phyloP scores from a whole-genome alignment of 2,113 vertebrate genomes.

The Silurus asotus region DNA sequence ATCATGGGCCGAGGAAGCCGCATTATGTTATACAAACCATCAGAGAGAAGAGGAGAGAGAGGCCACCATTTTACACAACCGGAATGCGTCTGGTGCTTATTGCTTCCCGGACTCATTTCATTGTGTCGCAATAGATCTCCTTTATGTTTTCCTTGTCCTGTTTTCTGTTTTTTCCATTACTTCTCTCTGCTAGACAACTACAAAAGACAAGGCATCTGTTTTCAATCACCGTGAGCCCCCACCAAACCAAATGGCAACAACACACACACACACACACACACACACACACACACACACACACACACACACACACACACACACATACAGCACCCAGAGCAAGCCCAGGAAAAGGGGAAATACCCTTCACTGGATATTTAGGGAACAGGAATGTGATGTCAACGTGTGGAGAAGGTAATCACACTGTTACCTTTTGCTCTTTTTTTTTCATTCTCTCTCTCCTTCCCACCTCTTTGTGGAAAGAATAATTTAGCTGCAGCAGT shows the following conservation, averaged over 20 bases:
- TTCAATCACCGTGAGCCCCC: constrained; percentile 52
- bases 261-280: constrained; percentile 17
- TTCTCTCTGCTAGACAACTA: constrained; percentile 51
- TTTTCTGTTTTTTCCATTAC: constrained; percentile 59
- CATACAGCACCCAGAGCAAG: constrained; percentile 12
- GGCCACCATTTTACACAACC: constrained; percentile 47
- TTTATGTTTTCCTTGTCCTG: constrained; percentile 57
- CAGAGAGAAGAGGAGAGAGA: constrained; percentile 36
- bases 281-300: no score
- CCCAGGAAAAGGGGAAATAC: constrained; percentile 39
- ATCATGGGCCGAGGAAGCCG: constrained; percentile 38
- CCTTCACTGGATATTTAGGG: constrained; percentile 44
- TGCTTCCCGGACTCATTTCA: constrained; percentile 56
- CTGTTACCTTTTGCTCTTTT: constrained; percentile 25
- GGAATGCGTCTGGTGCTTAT: constrained; percentile 54
- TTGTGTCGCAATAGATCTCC: constrained; percentile 60
- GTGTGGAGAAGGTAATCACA: constrained; percentile 45
- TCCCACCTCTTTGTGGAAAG: constrained; percentile 32
- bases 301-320: constrained; percentile 1
- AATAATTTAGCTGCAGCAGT: constrained; percentile 23
- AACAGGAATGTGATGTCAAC: constrained; percentile 49
- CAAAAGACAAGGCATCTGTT: constrained; percentile 61
- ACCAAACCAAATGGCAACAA: constrained; percentile 51
- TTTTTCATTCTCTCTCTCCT: neutral
- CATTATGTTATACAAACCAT: constrained; percentile 54